Conservation (phyloP, 37 sponge, comb jelly and placozoan genomes). For the Mnemiopsis leidyi region DNA sequence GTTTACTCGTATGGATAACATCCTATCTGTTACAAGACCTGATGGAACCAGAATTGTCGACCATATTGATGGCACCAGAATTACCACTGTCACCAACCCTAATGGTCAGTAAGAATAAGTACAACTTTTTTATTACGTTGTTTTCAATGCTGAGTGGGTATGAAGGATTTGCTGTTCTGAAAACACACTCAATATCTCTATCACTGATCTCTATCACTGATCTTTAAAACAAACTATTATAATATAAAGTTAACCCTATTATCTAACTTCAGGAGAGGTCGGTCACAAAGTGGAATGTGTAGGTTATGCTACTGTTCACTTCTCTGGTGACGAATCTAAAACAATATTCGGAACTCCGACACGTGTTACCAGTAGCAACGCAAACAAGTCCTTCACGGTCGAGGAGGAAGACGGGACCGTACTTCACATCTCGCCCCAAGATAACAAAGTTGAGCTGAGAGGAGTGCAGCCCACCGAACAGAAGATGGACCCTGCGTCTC, state of each 20-base stretch:
- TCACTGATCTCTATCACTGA: background rate
- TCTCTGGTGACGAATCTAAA: constrained; percentile 48
- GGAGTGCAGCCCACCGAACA: background rate
- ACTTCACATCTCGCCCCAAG: background rate
- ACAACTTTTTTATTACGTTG: no score
- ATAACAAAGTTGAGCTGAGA: background rate
- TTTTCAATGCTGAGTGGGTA: no score
- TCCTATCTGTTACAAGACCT: constrained; percentile 71
- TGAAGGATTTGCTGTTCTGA: no score
- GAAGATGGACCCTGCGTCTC: background rate
- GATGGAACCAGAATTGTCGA: constrained; percentile 76
- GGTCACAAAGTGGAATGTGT: constrained; percentile 69
- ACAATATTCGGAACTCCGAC: constrained; percentile 2
- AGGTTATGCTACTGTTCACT: constrained; percentile 77
- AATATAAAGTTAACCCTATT: background rate
- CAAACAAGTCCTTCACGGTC: background rate
- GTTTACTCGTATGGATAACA: constrained; percentile 78
- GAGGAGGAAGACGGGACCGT: background rate
- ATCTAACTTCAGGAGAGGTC: background rate
- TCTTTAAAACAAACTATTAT: background rate
- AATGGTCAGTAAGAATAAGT: no score
- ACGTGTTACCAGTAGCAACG: background rate
- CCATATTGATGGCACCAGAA: constrained; percentile 85
- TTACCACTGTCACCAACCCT: constrained; percentile 67
- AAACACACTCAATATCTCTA: no score